Base-by-base conservation (phyloP, 2,797 vertebrate genomes). In the Perodicticus potto region DNA sequence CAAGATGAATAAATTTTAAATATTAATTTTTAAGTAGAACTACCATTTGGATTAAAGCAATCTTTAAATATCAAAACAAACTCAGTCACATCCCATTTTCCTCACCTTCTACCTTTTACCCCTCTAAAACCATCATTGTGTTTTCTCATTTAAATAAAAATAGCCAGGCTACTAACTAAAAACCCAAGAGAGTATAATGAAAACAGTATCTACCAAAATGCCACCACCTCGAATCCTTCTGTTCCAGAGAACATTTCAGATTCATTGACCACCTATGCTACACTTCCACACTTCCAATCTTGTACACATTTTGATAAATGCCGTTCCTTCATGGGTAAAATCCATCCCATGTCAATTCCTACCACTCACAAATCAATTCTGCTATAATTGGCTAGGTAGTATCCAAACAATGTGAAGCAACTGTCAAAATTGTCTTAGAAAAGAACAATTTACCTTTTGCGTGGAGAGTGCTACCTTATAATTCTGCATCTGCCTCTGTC, bases 91-190 rank as follows among this genome's bases (percentile, higher is more conserved):
- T 1, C 76, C 3, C 13, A n/a, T n/a, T 70, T 59, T 74, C 22
- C 45, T 83, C 11, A 63, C 5, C 20, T 78, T 78, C 17, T 3
- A 65, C 12, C 0, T 70, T 9, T 89, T 22, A 43, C 17, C 32
- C 19, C 34, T 85, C 29, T 86, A 78, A 81, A 76, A 40, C 9
- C 7, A 40, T 77, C 86, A 37, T 2, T 49, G 34, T 29, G 4
- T 93, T 94, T 84, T 53, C 34, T 91, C 78, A 20, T 77, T 92
- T 65, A 87, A 91, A 86, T 57, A 3, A 37, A 94, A 89, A 85
- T 73, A 89, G 25, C 29, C 86, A 49, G 73, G 20, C 22, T 85
- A 49, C 53, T 27, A 69, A 87, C 34, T 61, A 49, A 92, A 94
- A 72, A 7, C 13, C 37, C 20, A 55, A 59, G 63, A 63, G 9